Evolutionary conservation across 2,113 vertebrate species (phyloP).

Genomic region (Labeo catla): DNA sequence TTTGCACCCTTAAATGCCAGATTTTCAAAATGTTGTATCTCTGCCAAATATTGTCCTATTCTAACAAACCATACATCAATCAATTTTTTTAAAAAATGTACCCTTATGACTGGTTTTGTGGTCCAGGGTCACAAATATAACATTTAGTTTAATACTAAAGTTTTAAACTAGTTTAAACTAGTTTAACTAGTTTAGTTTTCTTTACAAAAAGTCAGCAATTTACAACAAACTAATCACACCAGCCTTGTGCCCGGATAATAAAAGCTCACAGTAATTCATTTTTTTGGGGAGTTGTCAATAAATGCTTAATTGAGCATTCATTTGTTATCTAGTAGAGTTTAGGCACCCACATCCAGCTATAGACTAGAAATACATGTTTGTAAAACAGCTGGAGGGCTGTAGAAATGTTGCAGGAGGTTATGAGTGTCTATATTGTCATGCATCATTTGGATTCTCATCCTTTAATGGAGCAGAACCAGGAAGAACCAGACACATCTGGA

Average conservation of each 20-base stretch:
- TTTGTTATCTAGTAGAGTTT: not conserved
- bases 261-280: not conserved
- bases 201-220: not conserved
- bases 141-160: too few relatives aligned
- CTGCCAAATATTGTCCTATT: too few relatives aligned
- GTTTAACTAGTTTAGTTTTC: too few relatives aligned
- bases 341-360: not conserved
- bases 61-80: too few relatives aligned
- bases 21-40: too few relatives aligned
- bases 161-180: too few relatives aligned
- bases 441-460: constrained; percentile 29
- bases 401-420: not conserved
- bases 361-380: not conserved
- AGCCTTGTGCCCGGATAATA: not conserved
- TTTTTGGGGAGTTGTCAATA: not conserved
- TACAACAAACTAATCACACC: not conserved
- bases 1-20: too few relatives aligned
- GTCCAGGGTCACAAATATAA: not conserved
- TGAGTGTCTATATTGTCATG: constrained; percentile 39
- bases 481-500: constrained; percentile 49
- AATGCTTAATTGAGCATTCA: not conserved
- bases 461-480: constrained; percentile 56
- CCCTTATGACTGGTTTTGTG: too few relatives aligned
- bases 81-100: too few relatives aligned
- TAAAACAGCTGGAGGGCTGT: constrained; percentile 28